A percentile compares a stretch with the other conserved stretches of the same genome.
phyloP scores from a whole-genome alignment of 2,113 vertebrate species.

The Reinhardtius hippoglossoides region DNA sequence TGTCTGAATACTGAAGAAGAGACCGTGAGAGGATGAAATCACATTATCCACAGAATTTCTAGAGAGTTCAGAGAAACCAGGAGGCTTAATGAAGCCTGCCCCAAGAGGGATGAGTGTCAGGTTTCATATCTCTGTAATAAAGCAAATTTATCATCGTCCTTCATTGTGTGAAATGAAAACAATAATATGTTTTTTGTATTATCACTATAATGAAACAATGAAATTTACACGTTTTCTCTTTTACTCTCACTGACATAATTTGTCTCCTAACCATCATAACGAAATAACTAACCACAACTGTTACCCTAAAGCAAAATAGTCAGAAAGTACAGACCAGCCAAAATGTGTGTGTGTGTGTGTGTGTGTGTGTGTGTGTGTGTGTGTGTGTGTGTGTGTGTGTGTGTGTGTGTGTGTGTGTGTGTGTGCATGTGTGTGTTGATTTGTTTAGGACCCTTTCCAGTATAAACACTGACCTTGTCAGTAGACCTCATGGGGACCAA shows the following conservation, averaged over 20 bases:
- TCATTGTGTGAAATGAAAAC: constrained; percentile 36
- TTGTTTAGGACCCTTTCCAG: too few species aligned
- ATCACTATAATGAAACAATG: constrained; percentile 8
- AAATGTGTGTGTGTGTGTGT: too few species aligned
- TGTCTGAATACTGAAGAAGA: background rate
- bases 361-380: too few species aligned
- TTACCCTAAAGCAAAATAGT: too few species aligned
- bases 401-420: too few species aligned
- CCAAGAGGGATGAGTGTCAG: background rate
- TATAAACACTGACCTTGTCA: too few species aligned
- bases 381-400: too few species aligned
- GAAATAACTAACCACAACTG: too few species aligned
- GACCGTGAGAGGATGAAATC: constrained; percentile 43
- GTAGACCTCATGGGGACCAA: too few species aligned
- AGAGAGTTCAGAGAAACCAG: constrained; percentile 13
- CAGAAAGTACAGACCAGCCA: too few species aligned
- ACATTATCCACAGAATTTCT: constrained; percentile 36
- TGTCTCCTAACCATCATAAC: too few species aligned
- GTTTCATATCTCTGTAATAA: constrained; percentile 34
- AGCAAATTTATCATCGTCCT: constrained; percentile 10
- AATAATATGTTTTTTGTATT: background rate
- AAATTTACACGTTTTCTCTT: background rate
- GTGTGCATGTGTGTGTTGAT: too few species aligned
- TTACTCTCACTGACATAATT: background rate
- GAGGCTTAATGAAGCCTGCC: constrained; percentile 32